These are phyloP conservation scores for Chirona hameri DNA, from an alignment of 2,888 invertebrate genomes.

Conservation along the genomic window DNA sequence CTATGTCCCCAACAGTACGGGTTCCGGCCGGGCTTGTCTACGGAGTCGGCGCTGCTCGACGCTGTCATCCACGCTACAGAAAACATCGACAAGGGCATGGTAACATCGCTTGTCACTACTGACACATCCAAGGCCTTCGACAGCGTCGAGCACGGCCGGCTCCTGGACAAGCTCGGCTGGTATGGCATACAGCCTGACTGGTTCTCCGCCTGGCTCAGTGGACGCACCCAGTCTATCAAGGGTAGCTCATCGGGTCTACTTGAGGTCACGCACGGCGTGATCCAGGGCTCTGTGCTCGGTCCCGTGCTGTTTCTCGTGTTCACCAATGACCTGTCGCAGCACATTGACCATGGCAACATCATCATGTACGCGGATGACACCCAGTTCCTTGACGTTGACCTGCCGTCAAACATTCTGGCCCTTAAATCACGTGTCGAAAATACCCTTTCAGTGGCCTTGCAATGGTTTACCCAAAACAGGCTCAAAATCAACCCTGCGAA, in stretches of 20 bases:
- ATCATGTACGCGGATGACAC: background rate
- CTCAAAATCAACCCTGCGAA: too few species aligned
- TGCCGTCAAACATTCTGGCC: background rate
- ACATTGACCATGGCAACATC: background rate
- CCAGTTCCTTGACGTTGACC: background rate
- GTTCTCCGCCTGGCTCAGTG: background rate
- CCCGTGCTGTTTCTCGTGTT: background rate
- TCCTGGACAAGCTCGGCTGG: constrained; percentile 4
- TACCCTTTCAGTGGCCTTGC: too few species aligned
- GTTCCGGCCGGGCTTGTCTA: background rate
- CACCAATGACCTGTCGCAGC: background rate
- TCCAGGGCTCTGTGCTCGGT: background rate
- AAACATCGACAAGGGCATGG: background rate
- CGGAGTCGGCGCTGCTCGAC: background rate
- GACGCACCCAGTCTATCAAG: background rate
- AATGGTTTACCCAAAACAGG: too few species aligned
- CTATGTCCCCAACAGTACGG: background rate
- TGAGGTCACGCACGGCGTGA: background rate
- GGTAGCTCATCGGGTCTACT: background rate
- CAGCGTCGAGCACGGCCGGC: background rate
- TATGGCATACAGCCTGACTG: background rate
- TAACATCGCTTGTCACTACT: too few species aligned
- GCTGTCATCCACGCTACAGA: background rate
- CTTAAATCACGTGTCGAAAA: background rate
- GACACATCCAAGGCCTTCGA: background rate